Conservation (phyloP, 64 coral and sea anemone species). For the Trachythela sp. region DNA sequence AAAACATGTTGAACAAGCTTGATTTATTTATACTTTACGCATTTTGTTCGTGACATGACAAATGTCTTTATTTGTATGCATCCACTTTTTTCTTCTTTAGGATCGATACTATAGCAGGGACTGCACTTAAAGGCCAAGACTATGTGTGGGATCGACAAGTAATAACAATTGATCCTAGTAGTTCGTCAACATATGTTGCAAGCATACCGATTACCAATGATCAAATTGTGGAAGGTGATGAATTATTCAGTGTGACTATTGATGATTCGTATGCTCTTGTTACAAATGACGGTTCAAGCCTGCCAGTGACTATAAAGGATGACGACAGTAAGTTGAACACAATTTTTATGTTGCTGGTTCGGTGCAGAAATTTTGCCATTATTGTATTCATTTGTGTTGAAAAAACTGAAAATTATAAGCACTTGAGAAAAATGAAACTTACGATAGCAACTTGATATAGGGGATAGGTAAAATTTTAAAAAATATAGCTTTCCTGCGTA, state of each 20-base stretch:
- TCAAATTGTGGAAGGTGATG: neutral
- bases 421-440: no score
- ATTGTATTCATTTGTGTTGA: no score
- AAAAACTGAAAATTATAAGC: no score
- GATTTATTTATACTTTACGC: no score
- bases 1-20: no score
- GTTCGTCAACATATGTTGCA: neutral
- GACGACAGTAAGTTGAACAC: slow-evolving; percentile 16
- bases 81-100: neutral
- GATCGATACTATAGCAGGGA: neutral
- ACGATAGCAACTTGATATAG: no score
- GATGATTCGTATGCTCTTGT: neutral
- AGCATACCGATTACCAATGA: neutral
- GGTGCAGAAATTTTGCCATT: no score
- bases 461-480: no score
- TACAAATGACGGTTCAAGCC: neutral
- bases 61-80: neutral
- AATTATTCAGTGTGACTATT: neutral
- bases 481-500: no score
- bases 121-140: neutral
- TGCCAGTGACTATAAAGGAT: neutral
- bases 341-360: no score
- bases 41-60: no score
- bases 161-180: neutral
- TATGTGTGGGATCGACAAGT: neutral